These are phyloP conservation scores for Cerceris ruficornis DNA, from an alignment of 2,888 invertebrate species.

Conservation along the genomic window DNA sequence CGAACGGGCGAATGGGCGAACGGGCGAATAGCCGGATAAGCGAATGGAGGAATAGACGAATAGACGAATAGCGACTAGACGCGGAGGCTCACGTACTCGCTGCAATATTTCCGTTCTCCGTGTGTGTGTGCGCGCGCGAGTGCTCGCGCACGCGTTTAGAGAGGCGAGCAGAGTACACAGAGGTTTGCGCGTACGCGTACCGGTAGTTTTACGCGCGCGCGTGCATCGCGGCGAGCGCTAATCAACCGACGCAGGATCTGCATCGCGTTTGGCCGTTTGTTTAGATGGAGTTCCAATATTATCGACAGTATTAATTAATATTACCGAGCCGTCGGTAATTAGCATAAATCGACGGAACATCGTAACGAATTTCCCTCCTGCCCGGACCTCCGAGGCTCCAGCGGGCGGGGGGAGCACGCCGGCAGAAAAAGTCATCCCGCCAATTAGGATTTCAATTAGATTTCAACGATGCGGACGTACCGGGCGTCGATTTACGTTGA, in stretches of 20 bases:
- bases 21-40: too few species aligned
- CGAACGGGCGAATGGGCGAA: neutral
- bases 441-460: constrained; percentile 60
- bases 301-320: constrained; percentile 75
- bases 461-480: constrained; percentile 36
- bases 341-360: constrained; percentile 56
- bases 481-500: constrained; percentile 41
- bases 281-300: constrained; percentile 79
- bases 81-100: too few species aligned
- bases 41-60: too few species aligned
- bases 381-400: constrained; percentile 8
- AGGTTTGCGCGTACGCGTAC: neutral
- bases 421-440: constrained; percentile 35
- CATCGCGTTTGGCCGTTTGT: constrained; percentile 74
- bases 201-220: constrained; percentile 10
- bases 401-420: neutral
- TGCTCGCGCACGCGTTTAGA: neutral
- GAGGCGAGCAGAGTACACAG: neutral
- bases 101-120: too few species aligned
- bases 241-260: constrained; percentile 67
- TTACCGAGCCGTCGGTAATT: constrained; percentile 62
- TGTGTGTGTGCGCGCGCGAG: neutral
- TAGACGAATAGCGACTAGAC: too few species aligned
- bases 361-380: constrained; percentile 45
- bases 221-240: constrained; percentile 60